A percentile compares a stretch with the other conserved stretches of the same genome.
phyloP scores from a whole-genome alignment of 2,797 vertebrate genomes.

The Onychomys arenicola region DNA sequence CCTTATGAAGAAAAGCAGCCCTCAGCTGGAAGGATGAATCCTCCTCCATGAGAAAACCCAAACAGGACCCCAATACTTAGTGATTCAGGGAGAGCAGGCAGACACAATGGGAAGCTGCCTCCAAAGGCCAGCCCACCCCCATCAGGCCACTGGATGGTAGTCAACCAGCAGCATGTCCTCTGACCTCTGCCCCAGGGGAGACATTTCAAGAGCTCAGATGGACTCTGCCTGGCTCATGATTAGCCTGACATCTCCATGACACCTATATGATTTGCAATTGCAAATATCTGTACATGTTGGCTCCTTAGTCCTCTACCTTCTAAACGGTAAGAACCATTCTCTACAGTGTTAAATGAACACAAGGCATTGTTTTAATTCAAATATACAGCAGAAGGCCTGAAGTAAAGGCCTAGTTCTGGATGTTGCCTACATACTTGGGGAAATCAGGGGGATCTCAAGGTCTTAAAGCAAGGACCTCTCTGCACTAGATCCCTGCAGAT shows the following conservation, averaged over 20 bases:
- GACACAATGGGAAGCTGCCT: not conserved
- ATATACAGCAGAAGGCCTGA: not conserved
- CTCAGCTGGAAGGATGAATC: too few species aligned
- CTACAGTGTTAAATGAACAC: not conserved
- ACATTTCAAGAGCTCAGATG: not conserved
- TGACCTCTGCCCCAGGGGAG: not conserved
- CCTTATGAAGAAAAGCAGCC: not conserved
- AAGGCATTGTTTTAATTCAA: not conserved
- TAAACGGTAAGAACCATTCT: not conserved
- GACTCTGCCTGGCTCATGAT: not conserved
- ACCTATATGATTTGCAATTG: not conserved
- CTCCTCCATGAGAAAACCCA: not conserved
- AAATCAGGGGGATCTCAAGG: not conserved
- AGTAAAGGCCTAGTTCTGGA: not conserved
- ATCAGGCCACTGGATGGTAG: not conserved
- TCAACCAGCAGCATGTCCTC: not conserved
- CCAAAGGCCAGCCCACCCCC: not conserved
- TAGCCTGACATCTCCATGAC: not conserved
- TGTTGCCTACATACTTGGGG: not conserved
- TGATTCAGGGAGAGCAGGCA: not conserved
- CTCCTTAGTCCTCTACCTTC: not conserved
- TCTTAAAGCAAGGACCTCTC: not conserved
- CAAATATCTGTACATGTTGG: not conserved
- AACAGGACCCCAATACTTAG: not conserved
- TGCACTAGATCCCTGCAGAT: not conserved